Base-by-base conservation (phyloP, 2,797 vertebrate species). In the Anas flavirostris region DNA sequence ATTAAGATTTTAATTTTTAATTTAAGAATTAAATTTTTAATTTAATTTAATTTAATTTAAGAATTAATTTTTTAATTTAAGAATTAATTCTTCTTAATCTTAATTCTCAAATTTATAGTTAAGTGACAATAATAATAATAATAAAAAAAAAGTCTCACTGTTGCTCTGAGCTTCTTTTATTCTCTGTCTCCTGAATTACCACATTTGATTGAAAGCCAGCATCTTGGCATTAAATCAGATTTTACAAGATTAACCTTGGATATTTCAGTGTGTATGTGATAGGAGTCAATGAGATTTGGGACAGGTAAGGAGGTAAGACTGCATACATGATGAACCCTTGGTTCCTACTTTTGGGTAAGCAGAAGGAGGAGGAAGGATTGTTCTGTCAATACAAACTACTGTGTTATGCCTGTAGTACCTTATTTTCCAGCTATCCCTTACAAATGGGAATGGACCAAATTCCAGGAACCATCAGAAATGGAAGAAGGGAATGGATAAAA, bases 321-420 rank as follows among this genome's bases (percentile, higher is more conserved):
- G 12, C 1, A 7, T 26, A 5, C 17, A 41, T 41, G 10, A 25
- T 31, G 25, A 76, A 10, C 3, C 28, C 9, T 10, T 11, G 25
- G 7, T 7, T 84, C 22, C 7, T 21, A 6, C 4, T 53, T 50
- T 9, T 50, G 35, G 35, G n/a, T 25, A 78, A 25, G 31, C 12
- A 73, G 22, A 17, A 52, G 19, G 19, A 83, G 21, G 3, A 7
- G 5, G 28, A 52, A 87, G 3, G 11, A 14, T 48, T 58, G 17
- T 3, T 81, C 14, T 63, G 8, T 22, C 46, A 48, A 23, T 7
- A 7, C 8, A 46, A 73, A 5, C 3, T 26, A 2, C 25, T 41
- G 1, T 7, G 2, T 26, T 46, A 16, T 26, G 3, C n/a, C n/a
- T 74, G 4, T 7, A 5, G 16, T 33, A 18, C 10, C 9, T 6